A percentile compares a stretch with the other conserved stretches of the same genome.
phyloP scores from a whole-genome alignment of 2,113 vertebrate species.

The Pelodiscus sinensis region DNA sequence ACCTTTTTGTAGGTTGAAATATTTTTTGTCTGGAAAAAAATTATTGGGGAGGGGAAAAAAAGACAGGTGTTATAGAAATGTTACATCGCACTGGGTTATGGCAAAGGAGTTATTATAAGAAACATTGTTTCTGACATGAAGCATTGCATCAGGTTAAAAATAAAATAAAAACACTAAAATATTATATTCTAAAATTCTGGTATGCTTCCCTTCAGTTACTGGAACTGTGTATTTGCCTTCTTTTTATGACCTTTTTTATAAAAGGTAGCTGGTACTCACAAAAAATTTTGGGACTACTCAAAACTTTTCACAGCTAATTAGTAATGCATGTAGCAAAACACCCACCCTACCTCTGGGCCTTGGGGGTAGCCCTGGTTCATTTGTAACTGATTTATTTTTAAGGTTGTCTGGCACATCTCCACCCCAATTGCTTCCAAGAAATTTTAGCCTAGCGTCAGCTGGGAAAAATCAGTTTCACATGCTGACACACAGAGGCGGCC shows the following conservation, averaged over 20 bases:
- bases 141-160: conserved; percentile 25
- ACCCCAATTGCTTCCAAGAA: conserved; percentile 72
- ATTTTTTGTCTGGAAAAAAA: conserved; percentile 56
- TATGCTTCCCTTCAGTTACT: conserved; percentile 62
- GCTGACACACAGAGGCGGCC: conserved; percentile 71
- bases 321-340: conserved; percentile 76
- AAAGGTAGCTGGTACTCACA: conserved; percentile 72
- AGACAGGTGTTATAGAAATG: conserved; percentile 34
- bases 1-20: conserved; percentile 43
- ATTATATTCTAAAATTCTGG: neutral
- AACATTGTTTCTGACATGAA: conserved; percentile 34
- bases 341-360: conserved; percentile 70
- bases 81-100: conserved; percentile 41
- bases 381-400: conserved; percentile 76
- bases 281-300: conserved; percentile 61
- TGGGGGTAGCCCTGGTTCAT: conserved; percentile 69
- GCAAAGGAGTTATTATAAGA: conserved; percentile 57
- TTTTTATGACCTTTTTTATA: conserved; percentile 66
- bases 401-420: conserved; percentile 75
- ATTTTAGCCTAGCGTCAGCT: conserved; percentile 68
- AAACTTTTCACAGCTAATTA: conserved; percentile 80
- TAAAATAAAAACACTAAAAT: conserved; percentile 31
- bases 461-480: conserved; percentile 76
- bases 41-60: neutral
- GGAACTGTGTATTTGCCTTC: conserved; percentile 47